These are phyloP conservation scores for Actinernus sp. DNA, from an alignment of 92 coral and sea anemone genomes.

Conservation along the genomic window DNA sequence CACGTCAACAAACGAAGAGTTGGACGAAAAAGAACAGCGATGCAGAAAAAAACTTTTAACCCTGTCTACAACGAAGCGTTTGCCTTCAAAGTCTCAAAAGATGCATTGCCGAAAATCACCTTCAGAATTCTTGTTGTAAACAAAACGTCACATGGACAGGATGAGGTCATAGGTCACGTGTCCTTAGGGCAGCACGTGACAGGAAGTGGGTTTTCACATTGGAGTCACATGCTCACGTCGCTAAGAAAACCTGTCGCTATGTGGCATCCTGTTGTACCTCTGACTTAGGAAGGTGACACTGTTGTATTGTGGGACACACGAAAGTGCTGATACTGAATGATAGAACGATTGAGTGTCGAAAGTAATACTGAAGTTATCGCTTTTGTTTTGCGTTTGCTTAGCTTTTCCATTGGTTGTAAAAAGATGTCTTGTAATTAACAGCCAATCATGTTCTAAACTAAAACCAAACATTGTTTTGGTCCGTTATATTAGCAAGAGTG, in stretches of 20 bases:
- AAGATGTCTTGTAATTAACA: too few relatives aligned
- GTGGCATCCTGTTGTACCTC: slow-evolving; percentile 97
- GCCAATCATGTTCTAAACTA: too few relatives aligned
- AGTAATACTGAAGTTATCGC: too few relatives aligned
- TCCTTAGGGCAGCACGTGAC: slow-evolving; percentile 86
- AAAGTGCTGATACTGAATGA: too few relatives aligned
- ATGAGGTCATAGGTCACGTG: slow-evolving; percentile 91
- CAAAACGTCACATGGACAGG: slow-evolving; percentile 94
- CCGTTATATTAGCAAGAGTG: too few relatives aligned
- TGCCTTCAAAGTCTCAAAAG: slow-evolving; percentile 95
- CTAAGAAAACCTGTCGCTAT: slow-evolving; percentile 95
- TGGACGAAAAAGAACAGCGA: slow-evolving; percentile 93
- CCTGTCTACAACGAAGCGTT: slow-evolving; percentile 99
- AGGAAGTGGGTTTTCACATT: slow-evolving; percentile 93
- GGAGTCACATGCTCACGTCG: slow-evolving; percentile 97
- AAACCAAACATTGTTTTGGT: too few relatives aligned
- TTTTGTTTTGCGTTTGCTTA: too few relatives aligned
- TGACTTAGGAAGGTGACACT: too few relatives aligned
- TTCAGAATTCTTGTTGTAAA: slow-evolving; percentile 86
- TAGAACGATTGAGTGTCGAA: too few relatives aligned
- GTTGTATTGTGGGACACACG: too few relatives aligned
- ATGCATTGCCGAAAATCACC: slow-evolving; percentile 77
- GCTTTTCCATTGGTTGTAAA: too few relatives aligned
- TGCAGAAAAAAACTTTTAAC: slow-evolving; percentile 84
- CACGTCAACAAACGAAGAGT: slow-evolving; percentile 84